Evolutionary conservation across 2,113 vertebrate species (phyloP).

Genomic region (Pedetes capensis): DNA sequence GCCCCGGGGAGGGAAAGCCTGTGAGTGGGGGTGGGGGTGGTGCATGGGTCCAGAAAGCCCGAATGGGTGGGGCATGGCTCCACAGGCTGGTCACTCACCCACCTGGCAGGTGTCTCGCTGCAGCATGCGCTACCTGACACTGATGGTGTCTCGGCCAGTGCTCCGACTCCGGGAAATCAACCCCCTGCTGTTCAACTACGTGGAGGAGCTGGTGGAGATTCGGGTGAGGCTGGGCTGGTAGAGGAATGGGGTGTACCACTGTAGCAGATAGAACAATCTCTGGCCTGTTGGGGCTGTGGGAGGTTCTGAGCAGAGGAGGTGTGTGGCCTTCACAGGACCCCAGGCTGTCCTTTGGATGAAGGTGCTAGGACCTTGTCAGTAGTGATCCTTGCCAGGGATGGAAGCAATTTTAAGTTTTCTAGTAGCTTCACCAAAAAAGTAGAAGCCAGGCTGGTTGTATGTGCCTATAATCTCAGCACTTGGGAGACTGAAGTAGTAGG

Average conservation of each 20-base stretch:
- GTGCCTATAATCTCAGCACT: neutral
- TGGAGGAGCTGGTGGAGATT: conserved; percentile 98
- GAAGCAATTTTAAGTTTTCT: neutral
- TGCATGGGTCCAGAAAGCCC: neutral
- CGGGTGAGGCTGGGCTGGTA: conserved; percentile 84
- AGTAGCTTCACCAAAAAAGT: neutral
- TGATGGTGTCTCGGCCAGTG: conserved; percentile 95
- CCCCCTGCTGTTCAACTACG: conserved; percentile 97
- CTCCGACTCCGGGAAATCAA: conserved; percentile 95
- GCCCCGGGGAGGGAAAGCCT: neutral
- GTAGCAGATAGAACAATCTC: no score
- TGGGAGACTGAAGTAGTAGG: no score
- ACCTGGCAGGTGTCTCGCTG: conserved; percentile 92
- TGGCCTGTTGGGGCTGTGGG: rapidly evolving
- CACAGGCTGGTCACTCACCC: rapidly evolving
- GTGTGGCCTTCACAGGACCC: neutral
- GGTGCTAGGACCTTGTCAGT: neutral
- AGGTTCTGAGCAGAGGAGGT: neutral
- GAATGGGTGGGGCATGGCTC: neutral
- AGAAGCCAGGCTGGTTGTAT: neutral
- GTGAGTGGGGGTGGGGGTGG: no score
- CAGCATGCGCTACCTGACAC: conserved; percentile 94
- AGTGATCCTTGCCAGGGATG: neutral
- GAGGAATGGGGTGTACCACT: neutral
- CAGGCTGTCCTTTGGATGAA: neutral